phyloP scores from a whole-genome alignment of 2,797 vertebrate genomes.

The Lagodon rhomboides region DNA sequence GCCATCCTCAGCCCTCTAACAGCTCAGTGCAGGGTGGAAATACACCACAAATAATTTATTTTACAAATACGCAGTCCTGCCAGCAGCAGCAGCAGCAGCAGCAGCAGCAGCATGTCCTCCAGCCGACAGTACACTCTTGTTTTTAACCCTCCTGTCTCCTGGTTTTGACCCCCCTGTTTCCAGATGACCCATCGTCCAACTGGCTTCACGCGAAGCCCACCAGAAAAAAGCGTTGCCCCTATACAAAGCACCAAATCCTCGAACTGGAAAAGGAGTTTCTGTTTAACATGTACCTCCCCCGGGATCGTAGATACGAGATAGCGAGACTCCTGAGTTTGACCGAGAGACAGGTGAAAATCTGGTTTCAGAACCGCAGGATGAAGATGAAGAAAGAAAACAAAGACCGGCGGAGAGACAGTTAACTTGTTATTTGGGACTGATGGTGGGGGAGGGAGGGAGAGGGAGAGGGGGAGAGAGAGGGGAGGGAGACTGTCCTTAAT shows the following conservation, averaged over 20 bases:
- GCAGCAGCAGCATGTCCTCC: not conserved
- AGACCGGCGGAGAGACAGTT: conserved; percentile 89
- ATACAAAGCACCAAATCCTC: conserved; percentile 96
- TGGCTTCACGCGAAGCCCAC: conserved; percentile 98
- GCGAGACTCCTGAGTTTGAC: conserved; percentile 95
- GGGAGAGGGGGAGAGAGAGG: not conserved
- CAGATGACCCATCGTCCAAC: conserved; percentile 96
- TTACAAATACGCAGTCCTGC: not conserved
- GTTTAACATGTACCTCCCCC: conserved; percentile 99
- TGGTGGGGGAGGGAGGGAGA: conserved; percentile 2
- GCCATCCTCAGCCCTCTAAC: not conserved
- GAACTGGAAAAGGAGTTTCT: conserved; percentile 99
- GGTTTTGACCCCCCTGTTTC: conserved; percentile 66
- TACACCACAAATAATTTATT: not conserved
- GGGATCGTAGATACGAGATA: conserved; percentile 97
- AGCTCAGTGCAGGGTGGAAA: not conserved
- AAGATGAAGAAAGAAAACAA: conserved; percentile 99
- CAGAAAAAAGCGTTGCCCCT: conserved; percentile 97
- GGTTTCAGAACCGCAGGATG: conserved; percentile 99
- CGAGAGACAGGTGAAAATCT: conserved; percentile 99
- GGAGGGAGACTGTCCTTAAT: conserved; percentile 34
- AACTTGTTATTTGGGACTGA: conserved; percentile 51
- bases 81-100: not conserved
- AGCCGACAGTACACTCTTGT: not conserved
- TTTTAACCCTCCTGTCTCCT: conserved; percentile 64